Evolutionary conservation across 2,888 invertebrate genomes (phyloP).

Genomic region (Tetragonisca angustula): DNA sequence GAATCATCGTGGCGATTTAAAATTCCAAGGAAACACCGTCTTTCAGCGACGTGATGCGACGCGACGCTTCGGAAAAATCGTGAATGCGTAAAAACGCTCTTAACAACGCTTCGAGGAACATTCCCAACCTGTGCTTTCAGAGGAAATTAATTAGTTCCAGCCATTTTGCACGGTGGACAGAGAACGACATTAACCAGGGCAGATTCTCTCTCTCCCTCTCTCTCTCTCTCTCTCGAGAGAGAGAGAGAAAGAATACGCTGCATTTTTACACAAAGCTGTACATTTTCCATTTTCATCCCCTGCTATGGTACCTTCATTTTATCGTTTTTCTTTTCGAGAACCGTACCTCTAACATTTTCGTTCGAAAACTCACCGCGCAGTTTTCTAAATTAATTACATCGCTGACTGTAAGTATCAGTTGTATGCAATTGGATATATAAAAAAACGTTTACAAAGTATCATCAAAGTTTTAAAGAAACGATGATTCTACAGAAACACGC

Average conservation of each 20-base stretch:
- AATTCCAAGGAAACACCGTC: conserved; percentile 7
- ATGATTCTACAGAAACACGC: too few species aligned
- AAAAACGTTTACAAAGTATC: too few species aligned
- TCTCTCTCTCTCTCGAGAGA: too few species aligned
- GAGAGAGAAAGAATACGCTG: neutral
- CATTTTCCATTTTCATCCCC: neutral
- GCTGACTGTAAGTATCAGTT: neutral
- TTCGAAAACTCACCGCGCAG: neutral
- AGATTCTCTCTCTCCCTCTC: too few species aligned
- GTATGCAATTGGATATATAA: too few species aligned
- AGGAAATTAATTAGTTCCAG: conserved; percentile 21
- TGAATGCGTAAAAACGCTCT: conserved; percentile 19
- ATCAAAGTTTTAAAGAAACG: too few species aligned
- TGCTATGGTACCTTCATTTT: neutral
- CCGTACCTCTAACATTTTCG: neutral
- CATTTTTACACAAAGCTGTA: conserved; percentile 1
- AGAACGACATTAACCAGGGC: neutral
- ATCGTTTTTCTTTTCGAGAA: too few species aligned
- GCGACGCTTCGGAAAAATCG: neutral
- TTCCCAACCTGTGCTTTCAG: conserved; percentile 7
- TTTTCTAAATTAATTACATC: neutral
- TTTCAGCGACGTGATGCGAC: too few species aligned
- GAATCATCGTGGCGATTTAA: conserved; percentile 25
- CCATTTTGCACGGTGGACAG: neutral
- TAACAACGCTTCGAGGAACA: neutral